Base-by-base conservation (phyloP, 2,113 vertebrate genomes). In the Callipepla californica region DNA sequence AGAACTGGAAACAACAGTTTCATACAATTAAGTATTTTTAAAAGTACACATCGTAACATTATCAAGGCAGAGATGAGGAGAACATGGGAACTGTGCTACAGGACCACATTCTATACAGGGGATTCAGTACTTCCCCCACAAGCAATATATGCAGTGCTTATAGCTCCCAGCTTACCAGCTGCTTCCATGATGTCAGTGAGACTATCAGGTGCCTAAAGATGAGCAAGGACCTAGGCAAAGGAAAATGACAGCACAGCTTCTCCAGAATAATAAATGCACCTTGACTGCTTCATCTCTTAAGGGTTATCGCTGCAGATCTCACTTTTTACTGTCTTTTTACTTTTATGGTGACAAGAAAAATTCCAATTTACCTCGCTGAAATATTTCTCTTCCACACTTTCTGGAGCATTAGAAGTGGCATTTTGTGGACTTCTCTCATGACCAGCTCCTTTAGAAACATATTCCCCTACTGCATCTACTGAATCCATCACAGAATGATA, bases 381-480 rank as follows among this genome's bases (percentile, higher is more conserved):
- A 13, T 44, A 51, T 53, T 75, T 38, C 2, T 25, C 13, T 57
- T 61, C 38, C 44, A 13, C 16, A 32, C 16, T 88, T 80, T 25
- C 45, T 51, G 19, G 12, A 40, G 28, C 14, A 30, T 50, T 6
- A 40, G 8, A 59, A 62, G 7, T 8, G 62, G 51, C 18, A 50
- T 61, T 90, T 66, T 32, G 45, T 23, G 73, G 20, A 51, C 11
- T 76, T 48, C 32, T 4, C 4, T 34, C 44, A 20, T 4, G 70
- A 5, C 20, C 34, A 30, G 15, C 7, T 79, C 45, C 45, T 59
- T 66, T 18, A 70, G 25, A 55, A 3, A 36, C 1, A 0, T 9
- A 20, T 75, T 36, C 15, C 47, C 30, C 7, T 21, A 1, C 21
- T 53, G 6, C 0, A 1, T 17, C 40, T 45, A 32, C 3, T 32